These are phyloP conservation scores for Artibeus jamaicensis DNA, from an alignment of 2,797 vertebrate species.

Conservation along the genomic window DNA sequence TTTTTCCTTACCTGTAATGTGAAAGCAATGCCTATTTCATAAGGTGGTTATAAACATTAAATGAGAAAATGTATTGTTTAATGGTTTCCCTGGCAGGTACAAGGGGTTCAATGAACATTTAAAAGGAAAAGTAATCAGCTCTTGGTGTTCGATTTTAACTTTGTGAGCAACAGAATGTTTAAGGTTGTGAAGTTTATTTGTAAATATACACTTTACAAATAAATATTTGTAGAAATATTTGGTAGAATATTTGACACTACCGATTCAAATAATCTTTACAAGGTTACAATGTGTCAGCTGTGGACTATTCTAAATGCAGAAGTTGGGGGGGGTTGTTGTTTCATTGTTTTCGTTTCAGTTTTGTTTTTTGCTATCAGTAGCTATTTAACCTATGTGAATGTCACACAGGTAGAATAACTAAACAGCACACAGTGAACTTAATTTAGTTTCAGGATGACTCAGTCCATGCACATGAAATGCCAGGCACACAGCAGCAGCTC, in stretches of 20 bases:
- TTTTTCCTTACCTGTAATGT: not conserved
- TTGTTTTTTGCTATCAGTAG: not conserved
- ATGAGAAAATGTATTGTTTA: not conserved
- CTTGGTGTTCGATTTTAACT: not conserved
- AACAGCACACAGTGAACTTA: not conserved
- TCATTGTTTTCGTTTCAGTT: not conserved
- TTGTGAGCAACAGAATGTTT: not conserved
- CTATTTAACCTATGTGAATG: not conserved
- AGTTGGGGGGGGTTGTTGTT: no score
- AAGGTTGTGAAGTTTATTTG: not conserved
- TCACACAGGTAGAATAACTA: not conserved
- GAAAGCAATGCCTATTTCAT: not conserved
- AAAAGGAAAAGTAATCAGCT: not conserved
- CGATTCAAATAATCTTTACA: not conserved
- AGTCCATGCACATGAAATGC: not conserved
- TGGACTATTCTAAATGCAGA: not conserved
- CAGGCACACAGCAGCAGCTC: not conserved
- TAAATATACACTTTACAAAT: not conserved
- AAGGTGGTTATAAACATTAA: not conserved
- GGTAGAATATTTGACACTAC: slow-evolving; percentile 16
- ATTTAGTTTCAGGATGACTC: not conserved
- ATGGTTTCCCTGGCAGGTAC: not conserved
- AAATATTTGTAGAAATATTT: no score
- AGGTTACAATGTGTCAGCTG: not conserved
- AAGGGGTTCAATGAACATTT: not conserved